phyloP scores from a whole-genome alignment of 2,113 vertebrate species.

The Dromiciops gliroides region DNA sequence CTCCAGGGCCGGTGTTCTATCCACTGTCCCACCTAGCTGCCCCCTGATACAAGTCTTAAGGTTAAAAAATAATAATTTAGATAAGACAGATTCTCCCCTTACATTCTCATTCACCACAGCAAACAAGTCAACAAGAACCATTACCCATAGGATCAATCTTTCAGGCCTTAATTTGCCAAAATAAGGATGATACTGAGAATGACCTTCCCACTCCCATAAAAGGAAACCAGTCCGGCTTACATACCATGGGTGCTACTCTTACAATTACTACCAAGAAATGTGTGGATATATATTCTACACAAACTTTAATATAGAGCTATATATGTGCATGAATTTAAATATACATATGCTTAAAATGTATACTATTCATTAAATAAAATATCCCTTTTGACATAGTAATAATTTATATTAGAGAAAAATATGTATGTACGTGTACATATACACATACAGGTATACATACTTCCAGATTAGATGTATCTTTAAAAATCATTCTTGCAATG shows the following conservation, averaged over 20 bases:
- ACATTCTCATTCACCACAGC: not conserved
- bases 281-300: not conserved
- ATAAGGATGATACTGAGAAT: not conserved
- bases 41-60: not conserved
- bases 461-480: not conserved
- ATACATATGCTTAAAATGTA: not conserved
- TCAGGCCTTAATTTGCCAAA: not conserved
- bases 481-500: not conserved
- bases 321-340: not conserved
- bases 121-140: not conserved
- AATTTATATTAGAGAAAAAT: slow-evolving; percentile 29
- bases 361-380: not conserved
- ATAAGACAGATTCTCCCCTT: not conserved
- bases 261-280: not conserved
- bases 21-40: too few relatives aligned
- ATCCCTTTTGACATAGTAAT: slow-evolving; percentile 7
- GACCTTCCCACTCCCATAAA: not conserved
- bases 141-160: not conserved
- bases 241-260: not conserved
- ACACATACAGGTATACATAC: not conserved
- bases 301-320: too few relatives aligned
- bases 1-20: too few relatives aligned
- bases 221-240: not conserved
- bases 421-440: not conserved
- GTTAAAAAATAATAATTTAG: not conserved